phyloP scores from a whole-genome alignment of 1,140 invertebrate genomes.

The Monochamus saltuarius region DNA sequence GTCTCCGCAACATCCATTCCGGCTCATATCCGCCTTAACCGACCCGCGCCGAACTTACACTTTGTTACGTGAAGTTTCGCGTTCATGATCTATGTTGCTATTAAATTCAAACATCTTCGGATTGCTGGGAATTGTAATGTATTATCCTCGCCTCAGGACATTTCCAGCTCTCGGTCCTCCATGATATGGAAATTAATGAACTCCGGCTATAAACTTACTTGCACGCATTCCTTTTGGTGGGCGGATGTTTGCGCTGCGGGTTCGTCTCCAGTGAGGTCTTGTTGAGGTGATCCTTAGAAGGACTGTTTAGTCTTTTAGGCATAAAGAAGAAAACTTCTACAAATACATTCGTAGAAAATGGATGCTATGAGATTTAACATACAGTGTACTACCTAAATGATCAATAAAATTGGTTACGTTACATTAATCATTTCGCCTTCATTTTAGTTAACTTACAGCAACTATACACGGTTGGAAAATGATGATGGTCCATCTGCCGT shows the following conservation, averaged over 20 bases:
- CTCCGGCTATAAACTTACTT: conserved; percentile 23
- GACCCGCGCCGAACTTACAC: conserved; percentile 40
- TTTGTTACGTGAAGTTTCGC: conserved; percentile 50
- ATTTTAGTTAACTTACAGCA: no score
- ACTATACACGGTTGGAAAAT: no score
- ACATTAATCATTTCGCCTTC: no score
- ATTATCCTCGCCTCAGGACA: conserved; percentile 47
- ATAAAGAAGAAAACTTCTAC: neutral
- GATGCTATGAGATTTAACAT: no score
- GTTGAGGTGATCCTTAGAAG: conserved; percentile 15
- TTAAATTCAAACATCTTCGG: conserved; percentile 53
- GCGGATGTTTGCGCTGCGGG: no score
- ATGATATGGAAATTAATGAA: conserved; percentile 37
- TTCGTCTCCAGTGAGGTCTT: neutral
- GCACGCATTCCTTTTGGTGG: conserved; percentile 11
- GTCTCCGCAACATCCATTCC: conserved; percentile 50
- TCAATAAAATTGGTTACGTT: no score
- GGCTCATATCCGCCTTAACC: conserved; percentile 41
- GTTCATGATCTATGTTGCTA: conserved; percentile 52
- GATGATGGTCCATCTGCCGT: no score
- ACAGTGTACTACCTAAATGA: no score
- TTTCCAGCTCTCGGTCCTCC: conserved; percentile 26
- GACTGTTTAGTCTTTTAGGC: conserved; percentile 11
- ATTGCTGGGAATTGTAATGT: conserved; percentile 53
- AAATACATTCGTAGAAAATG: neutral